Conservation (phyloP, 2,113 vertebrate species). For the Poicephalus meyeri region DNA sequence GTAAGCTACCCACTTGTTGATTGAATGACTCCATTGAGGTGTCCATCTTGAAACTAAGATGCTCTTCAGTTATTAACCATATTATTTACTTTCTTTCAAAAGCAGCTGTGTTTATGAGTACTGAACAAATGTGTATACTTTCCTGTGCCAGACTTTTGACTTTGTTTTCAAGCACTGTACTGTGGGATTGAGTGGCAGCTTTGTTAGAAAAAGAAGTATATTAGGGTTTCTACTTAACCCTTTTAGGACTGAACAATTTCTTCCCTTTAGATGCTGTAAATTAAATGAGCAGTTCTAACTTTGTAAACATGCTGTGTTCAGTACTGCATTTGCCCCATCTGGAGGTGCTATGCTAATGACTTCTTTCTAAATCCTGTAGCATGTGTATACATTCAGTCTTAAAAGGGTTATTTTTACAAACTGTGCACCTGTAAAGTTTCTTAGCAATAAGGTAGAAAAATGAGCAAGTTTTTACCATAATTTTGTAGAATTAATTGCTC, state of each 20-base stretch:
- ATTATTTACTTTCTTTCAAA: constrained; percentile 79
- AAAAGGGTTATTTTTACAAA: constrained; percentile 89
- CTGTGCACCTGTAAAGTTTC: constrained; percentile 94
- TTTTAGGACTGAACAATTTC: constrained; percentile 75
- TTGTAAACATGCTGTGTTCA: constrained; percentile 60
- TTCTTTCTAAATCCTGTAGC: constrained; percentile 68
- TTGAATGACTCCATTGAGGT: constrained; percentile 58
- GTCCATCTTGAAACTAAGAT: constrained; percentile 56
- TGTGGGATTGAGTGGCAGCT: constrained; percentile 87
- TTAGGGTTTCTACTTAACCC: constrained; percentile 77
- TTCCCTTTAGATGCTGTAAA: constrained; percentile 61
- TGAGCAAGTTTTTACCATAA: constrained; percentile 86
- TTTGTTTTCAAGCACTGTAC: constrained; percentile 91
- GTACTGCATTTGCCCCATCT: constrained; percentile 67
- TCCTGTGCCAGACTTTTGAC: constrained; percentile 88
- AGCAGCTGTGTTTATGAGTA: constrained; percentile 89
- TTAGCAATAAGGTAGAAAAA: constrained; percentile 98
- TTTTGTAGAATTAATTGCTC: constrained; percentile 97
- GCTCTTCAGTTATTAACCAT: constrained; percentile 65
- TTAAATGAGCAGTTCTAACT: constrained; percentile 16
- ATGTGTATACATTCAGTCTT: constrained; percentile 83
- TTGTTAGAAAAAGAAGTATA: constrained; percentile 78
- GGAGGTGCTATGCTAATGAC: constrained; percentile 70
- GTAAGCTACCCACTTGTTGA: constrained; percentile 44
- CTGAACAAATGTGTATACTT: constrained; percentile 90